phyloP scores from a whole-genome alignment of 2,113 vertebrate species.

The Gila orcuttii region DNA sequence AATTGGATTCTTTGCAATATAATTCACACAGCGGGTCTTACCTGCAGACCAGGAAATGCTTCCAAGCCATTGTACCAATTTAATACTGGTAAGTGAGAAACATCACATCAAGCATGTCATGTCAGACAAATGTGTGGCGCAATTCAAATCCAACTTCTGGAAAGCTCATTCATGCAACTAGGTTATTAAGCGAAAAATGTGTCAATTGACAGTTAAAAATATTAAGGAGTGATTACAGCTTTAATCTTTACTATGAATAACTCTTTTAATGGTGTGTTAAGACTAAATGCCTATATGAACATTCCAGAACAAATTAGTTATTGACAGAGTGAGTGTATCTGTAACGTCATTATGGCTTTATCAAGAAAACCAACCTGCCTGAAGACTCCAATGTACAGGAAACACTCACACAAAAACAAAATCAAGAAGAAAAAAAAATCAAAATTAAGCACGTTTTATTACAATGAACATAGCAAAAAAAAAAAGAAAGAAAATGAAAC shows the following conservation, averaged over 20 bases:
- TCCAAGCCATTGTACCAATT: slow-evolving; percentile 32
- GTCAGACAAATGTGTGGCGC: background rate
- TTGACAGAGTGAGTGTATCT: background rate
- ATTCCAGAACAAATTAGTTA: slow-evolving; percentile 5
- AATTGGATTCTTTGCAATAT: background rate
- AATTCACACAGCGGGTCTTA: slow-evolving; percentile 20
- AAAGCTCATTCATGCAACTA: slow-evolving; percentile 26
- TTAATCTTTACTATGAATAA: background rate
- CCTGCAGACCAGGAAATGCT: slow-evolving; percentile 25
- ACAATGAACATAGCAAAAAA: slow-evolving; percentile 37
- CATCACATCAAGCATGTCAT: slow-evolving; percentile 13
- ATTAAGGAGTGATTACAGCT: background rate
- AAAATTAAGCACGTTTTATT: slow-evolving; percentile 54
- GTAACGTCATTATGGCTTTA: background rate
- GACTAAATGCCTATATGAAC: background rate
- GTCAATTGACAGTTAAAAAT: background rate
- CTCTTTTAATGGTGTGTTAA: background rate
- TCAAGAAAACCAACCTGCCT: slow-evolving; percentile 25
- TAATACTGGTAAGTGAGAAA: slow-evolving; percentile 12
- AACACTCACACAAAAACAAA: slow-evolving; percentile 28
- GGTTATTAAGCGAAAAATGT: background rate
- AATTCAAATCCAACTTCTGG: slow-evolving; percentile 8
- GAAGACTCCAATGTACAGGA: slow-evolving; percentile 10
- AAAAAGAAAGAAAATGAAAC: background rate
- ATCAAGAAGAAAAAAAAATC: slow-evolving; percentile 18